Conservation (phyloP, 2,797 vertebrate species). For the Philypnodon macrostomus region DNA sequence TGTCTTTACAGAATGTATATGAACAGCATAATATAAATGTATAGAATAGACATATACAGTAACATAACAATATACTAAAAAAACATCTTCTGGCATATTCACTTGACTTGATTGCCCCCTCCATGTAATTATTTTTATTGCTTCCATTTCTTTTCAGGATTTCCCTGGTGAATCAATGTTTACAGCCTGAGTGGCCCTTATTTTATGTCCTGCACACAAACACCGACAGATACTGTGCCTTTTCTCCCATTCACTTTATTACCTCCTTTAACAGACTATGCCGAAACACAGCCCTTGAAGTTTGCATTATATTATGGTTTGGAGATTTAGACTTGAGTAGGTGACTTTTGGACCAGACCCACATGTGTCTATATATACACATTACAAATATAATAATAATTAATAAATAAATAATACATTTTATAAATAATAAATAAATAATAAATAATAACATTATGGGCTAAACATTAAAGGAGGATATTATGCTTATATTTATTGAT, state of each 20-base stretch:
- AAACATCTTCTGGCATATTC: constrained; percentile 35
- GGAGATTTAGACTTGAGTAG: too few relatives aligned
- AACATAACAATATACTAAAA: background rate
- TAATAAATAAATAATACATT: constrained; percentile 10
- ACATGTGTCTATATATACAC: constrained; percentile 14
- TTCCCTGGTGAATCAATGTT: constrained; percentile 48
- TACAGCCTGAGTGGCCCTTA: constrained; percentile 45
- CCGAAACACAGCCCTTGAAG: constrained; percentile 2
- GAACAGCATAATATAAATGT: too few relatives aligned
- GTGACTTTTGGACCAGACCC: constrained; percentile 2
- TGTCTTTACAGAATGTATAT: too few relatives aligned
- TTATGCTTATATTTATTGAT: too few relatives aligned
- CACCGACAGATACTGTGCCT: constrained; percentile 29
- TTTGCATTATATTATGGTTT: constrained; percentile 2
- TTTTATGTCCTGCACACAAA: constrained; percentile 43
- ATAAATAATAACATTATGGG: constrained; percentile 21
- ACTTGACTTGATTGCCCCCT: background rate
- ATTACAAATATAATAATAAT: too few relatives aligned
- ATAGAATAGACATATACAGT: too few relatives aligned
- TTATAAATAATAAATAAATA: constrained; percentile 31
- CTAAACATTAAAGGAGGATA: background rate
- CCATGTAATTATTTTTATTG: constrained; percentile 47
- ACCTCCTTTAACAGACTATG: constrained; percentile 7
- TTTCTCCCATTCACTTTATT: constrained; percentile 3
- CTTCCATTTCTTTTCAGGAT: constrained; percentile 64